Conservation (phyloP, 2,113 vertebrate species). For the Cervus canadensis region DNA sequence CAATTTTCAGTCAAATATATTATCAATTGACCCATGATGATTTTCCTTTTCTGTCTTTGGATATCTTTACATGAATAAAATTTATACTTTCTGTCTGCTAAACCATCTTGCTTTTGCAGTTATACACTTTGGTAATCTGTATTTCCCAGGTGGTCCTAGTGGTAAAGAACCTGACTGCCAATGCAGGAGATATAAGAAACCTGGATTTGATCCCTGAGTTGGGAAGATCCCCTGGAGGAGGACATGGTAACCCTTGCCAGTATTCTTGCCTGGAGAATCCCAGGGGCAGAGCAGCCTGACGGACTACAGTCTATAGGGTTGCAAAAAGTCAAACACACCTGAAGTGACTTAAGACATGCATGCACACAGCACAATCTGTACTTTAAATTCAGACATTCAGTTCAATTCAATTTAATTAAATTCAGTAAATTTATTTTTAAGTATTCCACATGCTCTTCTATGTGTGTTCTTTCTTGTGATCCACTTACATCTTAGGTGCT, state of each 20-base stretch:
- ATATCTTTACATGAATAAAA: background rate
- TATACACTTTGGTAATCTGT: background rate
- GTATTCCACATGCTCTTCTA: background rate
- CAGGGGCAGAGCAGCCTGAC: background rate
- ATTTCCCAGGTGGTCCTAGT: background rate
- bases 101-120: background rate
- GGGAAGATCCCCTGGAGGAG: background rate
- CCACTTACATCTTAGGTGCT: background rate
- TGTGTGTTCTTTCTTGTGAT: background rate
- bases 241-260: background rate
- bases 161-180: background rate
- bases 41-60: background rate
- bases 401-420: background rate
- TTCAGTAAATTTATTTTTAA: background rate
- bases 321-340: background rate
- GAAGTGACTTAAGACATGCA: background rate
- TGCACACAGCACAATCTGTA: background rate
- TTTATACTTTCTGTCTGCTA: background rate
- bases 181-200: background rate
- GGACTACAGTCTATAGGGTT: background rate
- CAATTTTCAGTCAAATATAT: background rate
- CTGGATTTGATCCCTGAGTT: background rate
- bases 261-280: background rate
- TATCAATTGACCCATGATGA: background rate
- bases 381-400: background rate